Conservation (phyloP, 2,113 vertebrate genomes). For the Oncorhynchus mykiss region DNA sequence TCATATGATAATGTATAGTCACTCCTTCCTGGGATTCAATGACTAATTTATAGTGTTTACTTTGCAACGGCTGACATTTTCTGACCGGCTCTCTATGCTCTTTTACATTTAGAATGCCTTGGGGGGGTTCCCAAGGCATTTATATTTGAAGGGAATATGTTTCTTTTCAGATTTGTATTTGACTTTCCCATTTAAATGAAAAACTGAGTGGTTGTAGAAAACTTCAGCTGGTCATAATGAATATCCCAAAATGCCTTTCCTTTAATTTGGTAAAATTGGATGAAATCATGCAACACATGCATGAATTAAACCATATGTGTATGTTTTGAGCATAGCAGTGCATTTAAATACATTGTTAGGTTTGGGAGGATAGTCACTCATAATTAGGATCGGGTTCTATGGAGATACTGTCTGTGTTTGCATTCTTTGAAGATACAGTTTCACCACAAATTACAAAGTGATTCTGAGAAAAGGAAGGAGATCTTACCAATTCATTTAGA, state of each 20-base stretch:
- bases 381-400: constrained; percentile 63
- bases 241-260: constrained; percentile 61
- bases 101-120: no score
- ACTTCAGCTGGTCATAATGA: constrained; percentile 47
- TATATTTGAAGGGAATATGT: constrained; percentile 30
- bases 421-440: constrained; percentile 58
- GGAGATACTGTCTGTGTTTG: constrained; percentile 52
- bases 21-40: background rate
- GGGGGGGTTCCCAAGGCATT: background rate
- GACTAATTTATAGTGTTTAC: background rate
- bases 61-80: no score
- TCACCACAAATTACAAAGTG: constrained; percentile 65
- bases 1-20: background rate
- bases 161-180: constrained; percentile 28
- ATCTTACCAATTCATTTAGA: constrained; percentile 46
- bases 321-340: constrained; percentile 10
- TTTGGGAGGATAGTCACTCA: constrained; percentile 45
- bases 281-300: constrained; percentile 49
- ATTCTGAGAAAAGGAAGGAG: constrained; percentile 61
- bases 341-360: constrained; percentile 50
- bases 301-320: constrained; percentile 57
- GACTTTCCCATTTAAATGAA: constrained; percentile 32
- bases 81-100: no score
- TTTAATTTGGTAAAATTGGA: constrained; percentile 45
- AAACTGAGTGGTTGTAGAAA: constrained; percentile 34